Evolutionary conservation across 2,888 invertebrate genomes (phyloP), one percentile per base, ranked within the genome.

Genomic region (Synanthedon vespiformis): DNA sequence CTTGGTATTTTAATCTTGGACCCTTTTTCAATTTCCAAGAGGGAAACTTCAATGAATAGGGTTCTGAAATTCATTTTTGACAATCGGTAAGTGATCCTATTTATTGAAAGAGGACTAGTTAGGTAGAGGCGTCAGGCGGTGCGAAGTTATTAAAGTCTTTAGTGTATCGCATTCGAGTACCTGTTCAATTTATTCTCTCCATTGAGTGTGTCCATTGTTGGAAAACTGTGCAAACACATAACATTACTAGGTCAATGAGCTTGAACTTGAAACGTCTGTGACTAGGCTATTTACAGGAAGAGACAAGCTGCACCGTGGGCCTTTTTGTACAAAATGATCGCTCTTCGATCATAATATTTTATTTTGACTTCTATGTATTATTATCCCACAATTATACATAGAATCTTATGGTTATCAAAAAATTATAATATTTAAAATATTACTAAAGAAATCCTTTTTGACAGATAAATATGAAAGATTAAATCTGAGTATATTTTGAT

Each of bases 151-250:
- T 13, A 14, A 44, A 70, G 69, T 68, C 65, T 64, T 67, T 64
- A 66, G 68, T 58, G 57, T 58, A 67, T 93, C 92, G 60, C 94
- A 93, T 83, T 94, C 34, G 92, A 76, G 71, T 88, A 88, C 88
- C 88, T 88, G 88, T 88, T 88, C 67, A 88, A 85, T 64, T 85
- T 88, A 88, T 87, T 84, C 72, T 87, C 88, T 69, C 88, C 88
- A 69, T 87, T 88, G 74, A 87, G 67, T 61, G 85, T 73, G 76
- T 86, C 88, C 83, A 78, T 76, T 67, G 83, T 73, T 65, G 86
- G 84, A 79, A 83, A 86, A 81, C 88, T 88, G 88, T 83, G 81
- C 80, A 83, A 77, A 86, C 80, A 85, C 77, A 81, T 72, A 68
- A 77, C 34, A 51, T 40, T 44, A 22, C 27, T 53, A 41, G 44